Evolutionary conservation across 2,888 invertebrate genomes (phyloP), one percentile per base, ranked within the genome.

Genomic region (Orthonevra nobilis): DNA sequence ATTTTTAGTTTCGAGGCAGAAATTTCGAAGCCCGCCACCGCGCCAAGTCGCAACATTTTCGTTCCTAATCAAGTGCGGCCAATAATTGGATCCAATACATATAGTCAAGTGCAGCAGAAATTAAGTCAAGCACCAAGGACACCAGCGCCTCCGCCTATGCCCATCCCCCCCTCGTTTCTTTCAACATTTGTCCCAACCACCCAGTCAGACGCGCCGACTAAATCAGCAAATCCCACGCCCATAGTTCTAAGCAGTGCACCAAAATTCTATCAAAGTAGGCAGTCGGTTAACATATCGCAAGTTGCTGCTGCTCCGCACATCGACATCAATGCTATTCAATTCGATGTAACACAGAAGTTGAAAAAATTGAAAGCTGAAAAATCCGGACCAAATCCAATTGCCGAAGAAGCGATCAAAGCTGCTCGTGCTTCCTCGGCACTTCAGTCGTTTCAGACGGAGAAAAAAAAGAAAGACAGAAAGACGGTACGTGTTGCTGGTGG

Each of bases 401-500:
- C 92, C 2, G 92, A 92, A 83, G 89, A 92, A 74, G 92, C 92
- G 0, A 92, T 92, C 58, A 92, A 92, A 81, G 92, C 92, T 82
- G 92, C 90, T 56, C 90, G 91, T 72, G 91, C 91, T 0, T 91
- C 91, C 44, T 91, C 91, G 42, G 91, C 91, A 0, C 83, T 91
- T 32, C 91, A 91, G 83, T 90, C 91, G 0, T 91, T 91, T 83
- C 91, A 91, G 40, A 89, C 89, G 0, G 91, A 91, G 82, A 89
- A 88, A 9, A 87, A 88, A 66, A 88, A 88, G 52, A 88, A 88
- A 60, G 88, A 88, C 74, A 84, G 88, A 1, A 88, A 88, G 63
- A 93, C 96, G 72, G 92, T 98, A 50, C 91, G 99, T 20, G 95
- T 94, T 82, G 98, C 98, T 0, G 99, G 98, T 2, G 98, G 98